These are phyloP conservation scores for Pseudomyrmex dendroicus DNA, from an alignment of 1,140 invertebrate species.

Conservation along the genomic window DNA sequence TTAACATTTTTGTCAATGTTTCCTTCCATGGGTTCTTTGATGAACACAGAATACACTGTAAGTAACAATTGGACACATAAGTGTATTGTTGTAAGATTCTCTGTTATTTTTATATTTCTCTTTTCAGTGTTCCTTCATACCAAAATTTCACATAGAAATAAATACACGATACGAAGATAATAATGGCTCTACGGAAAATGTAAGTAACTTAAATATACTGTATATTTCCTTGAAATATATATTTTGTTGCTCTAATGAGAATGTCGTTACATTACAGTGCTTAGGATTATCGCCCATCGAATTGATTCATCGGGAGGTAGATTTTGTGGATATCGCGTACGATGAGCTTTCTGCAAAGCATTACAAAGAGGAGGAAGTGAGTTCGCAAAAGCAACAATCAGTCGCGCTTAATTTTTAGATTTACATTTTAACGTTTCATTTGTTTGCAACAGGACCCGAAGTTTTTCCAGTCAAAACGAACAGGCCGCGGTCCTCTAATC, in stretches of 20 bases:
- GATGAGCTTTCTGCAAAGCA: slow-evolving; percentile 94
- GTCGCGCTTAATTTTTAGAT: background rate
- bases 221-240: background rate
- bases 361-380: slow-evolving; percentile 94
- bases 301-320: slow-evolving; percentile 90
- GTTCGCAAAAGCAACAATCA: background rate
- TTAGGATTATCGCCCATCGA: slow-evolving; percentile 91
- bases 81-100: slow-evolving; percentile 39
- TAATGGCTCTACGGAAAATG: slow-evolving; percentile 95
- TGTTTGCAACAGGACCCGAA: slow-evolving; percentile 87
- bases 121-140: slow-evolving; percentile 96
- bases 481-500: slow-evolving; percentile 91
- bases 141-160: slow-evolving; percentile 94
- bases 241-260: background rate
- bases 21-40: slow-evolving; percentile 72
- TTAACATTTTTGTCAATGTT: slow-evolving; percentile 60
- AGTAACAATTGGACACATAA: slow-evolving; percentile 74
- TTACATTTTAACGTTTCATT: slow-evolving; percentile 16
- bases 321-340: slow-evolving; percentile 94
- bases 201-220: slow-evolving; percentile 84
- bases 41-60: slow-evolving; percentile 87
- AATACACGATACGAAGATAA: slow-evolving; percentile 96
- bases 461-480: slow-evolving; percentile 93
- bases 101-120: slow-evolving; percentile 63
- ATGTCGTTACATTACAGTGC: slow-evolving; percentile 86